These are phyloP conservation scores for Rhogogaster chlorosoma DNA, from an alignment of 2,888 invertebrate species.

Conservation along the genomic window DNA sequence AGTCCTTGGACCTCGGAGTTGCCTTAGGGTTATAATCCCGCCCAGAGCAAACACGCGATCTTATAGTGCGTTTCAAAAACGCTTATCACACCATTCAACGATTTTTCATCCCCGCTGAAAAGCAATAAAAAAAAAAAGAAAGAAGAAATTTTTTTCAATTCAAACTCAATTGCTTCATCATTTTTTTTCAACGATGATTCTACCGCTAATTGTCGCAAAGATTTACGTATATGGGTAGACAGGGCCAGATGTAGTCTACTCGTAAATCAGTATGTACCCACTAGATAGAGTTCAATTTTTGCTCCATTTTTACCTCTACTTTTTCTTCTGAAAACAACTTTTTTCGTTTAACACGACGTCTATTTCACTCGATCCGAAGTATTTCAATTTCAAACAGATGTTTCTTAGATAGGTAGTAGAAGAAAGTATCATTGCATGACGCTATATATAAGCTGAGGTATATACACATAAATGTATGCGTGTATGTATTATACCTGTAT, in stretches of 20 bases:
- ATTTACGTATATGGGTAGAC: not conserved
- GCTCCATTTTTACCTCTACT: not conserved
- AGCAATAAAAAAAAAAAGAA: not conserved
- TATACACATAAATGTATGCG: not conserved
- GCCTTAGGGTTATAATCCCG: slow-evolving; percentile 74
- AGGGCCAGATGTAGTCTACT: no score
- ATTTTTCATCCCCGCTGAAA: not conserved
- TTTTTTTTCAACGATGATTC: not conserved
- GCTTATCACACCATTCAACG: slow-evolving; percentile 48
- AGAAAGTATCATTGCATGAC: not conserved
- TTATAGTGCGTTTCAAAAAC: slow-evolving; percentile 71
- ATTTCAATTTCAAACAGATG: not conserved
- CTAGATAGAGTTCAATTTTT: not conserved
- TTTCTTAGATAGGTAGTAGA: not conserved
- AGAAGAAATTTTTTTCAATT: not conserved
- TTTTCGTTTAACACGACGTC: not conserved
- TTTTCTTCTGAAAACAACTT: not conserved
- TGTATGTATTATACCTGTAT: not conserved
- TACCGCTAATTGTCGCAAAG: not conserved
- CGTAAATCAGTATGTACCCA: no score
- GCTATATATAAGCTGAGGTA: not conserved
- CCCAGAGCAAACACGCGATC: slow-evolving; percentile 75
- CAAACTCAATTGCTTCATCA: not conserved
- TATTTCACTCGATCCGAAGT: not conserved
- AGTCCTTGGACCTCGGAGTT: slow-evolving; percentile 74